Evolutionary conservation across 2,797 vertebrate genomes (phyloP).

Genomic region (Hoplostethus atlanticus): DNA sequence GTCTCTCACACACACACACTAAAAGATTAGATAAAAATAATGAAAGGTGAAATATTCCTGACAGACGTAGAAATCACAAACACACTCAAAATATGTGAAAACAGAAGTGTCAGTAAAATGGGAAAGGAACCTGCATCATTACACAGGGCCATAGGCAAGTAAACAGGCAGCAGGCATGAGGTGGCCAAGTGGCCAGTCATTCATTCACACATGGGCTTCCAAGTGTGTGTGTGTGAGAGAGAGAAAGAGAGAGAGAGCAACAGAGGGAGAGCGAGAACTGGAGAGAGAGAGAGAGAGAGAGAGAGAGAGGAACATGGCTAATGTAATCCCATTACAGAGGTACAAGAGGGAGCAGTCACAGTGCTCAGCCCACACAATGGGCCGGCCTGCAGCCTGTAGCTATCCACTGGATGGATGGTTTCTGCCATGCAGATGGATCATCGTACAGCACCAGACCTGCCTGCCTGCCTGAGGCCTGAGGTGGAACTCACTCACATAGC

Average conservation of each 20-base stretch:
- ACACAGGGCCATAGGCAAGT: constrained; percentile 59
- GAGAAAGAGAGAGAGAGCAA: background rate
- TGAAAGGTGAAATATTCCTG: constrained; percentile 20
- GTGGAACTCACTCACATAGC: constrained; percentile 69
- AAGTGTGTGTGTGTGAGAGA: constrained; percentile 8
- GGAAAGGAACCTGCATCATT: constrained; percentile 58
- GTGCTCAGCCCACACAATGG: constrained; percentile 86
- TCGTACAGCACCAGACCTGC: constrained; percentile 58
- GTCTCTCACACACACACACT: background rate
- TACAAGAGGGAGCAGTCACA: constrained; percentile 87
- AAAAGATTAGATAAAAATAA: constrained; percentile 35
- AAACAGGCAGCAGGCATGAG: constrained; percentile 55
- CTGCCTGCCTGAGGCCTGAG: constrained; percentile 66
- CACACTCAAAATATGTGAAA: constrained; percentile 15
- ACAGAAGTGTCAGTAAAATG: constrained; percentile 47
- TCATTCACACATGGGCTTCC: constrained; percentile 56
- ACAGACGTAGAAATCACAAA: constrained; percentile 18
- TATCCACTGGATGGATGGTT: constrained; percentile 79
- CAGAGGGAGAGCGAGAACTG: background rate
- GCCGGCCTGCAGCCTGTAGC: constrained; percentile 80
- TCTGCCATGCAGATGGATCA: constrained; percentile 82
- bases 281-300: constrained; percentile 61
- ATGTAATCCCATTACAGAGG: constrained; percentile 87
- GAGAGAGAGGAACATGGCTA: constrained; percentile 80
- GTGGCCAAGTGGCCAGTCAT: constrained; percentile 63